Percentiles rank a stretch among this genome's conserved stretches.
These are phyloP conservation scores for Blastobasis lacticolella DNA, from an alignment of 2,888 invertebrate genomes.

Conservation along the genomic window DNA sequence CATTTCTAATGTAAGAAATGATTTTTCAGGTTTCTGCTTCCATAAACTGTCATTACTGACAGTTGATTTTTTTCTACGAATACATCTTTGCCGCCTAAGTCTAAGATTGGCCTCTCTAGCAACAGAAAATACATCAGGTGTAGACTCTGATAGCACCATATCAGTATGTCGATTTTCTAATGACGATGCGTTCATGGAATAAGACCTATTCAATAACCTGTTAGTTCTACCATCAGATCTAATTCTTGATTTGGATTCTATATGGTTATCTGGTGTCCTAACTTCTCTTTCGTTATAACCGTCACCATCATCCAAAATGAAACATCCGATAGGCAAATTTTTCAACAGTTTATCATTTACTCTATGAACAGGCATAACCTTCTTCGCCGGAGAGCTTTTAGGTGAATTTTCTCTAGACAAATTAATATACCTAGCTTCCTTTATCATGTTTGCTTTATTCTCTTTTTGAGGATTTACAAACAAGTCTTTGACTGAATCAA, in stretches of 20 bases:
- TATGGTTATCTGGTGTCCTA: constrained; percentile 50
- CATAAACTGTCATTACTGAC: constrained; percentile 54
- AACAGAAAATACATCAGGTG: constrained; percentile 47
- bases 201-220: constrained; percentile 41
- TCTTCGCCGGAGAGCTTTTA: constrained; percentile 50
- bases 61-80: constrained; percentile 68
- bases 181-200: constrained; percentile 47
- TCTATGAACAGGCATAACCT: constrained; percentile 41
- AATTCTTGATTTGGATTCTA: constrained; percentile 23
- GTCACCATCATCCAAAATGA: constrained; percentile 61
- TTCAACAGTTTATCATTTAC: constrained; percentile 54
- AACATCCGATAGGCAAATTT: constrained; percentile 63
- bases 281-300: constrained; percentile 70
- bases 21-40: constrained; percentile 33
- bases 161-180: constrained; percentile 34
- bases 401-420: constrained; percentile 64
- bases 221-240: constrained; percentile 19
- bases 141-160: constrained; percentile 46
- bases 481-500: constrained; percentile 48
- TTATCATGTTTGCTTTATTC: constrained; percentile 55
- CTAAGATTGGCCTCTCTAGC: constrained; percentile 42
- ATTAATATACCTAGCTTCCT: constrained; percentile 59
- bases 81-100: constrained; percentile 73
- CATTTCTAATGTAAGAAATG: constrained; percentile 54
- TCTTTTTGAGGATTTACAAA: constrained; percentile 61